Evolutionary conservation across 2,888 invertebrate genomes (phyloP), one percentile per base, ranked within the genome.

Genomic region (Ochropacha duplaris): DNA sequence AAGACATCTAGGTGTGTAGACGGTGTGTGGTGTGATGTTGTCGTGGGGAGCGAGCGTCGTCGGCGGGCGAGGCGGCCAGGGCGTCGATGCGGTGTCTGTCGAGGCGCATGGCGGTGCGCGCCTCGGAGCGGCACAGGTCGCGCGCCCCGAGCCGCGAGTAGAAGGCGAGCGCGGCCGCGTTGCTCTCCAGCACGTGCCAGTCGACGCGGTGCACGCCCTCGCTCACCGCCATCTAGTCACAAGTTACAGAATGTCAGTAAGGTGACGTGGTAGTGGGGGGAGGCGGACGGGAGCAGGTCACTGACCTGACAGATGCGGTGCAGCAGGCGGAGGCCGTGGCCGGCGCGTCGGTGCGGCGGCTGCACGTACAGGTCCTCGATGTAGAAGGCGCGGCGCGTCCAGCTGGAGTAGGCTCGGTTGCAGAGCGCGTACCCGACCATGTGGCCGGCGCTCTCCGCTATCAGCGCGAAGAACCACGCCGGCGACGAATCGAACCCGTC

Each of bases 341-440:
- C 95, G 64, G 83, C 84, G 26, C 94, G 90, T 49, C 97, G 93
- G 93, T 94, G 1, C 83, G 77, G 77, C 0, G 95, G 94, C 49
- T 93, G 93, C 50, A 98, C 96, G 87, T 96, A 98, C 58, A 98
- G 82, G 87, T 98, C 98, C 90, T 98, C 98, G 60, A 98, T 84
- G 86, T 96, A 96, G 68, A 97, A 92, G 11, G 95, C 94, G 83
- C 95, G 96, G 9, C 98, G 97, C 70, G 95, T 92, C 97, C 97
- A 98, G 11, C 97, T 97, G 1, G 97, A 97, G 90, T 97, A 98
- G 55, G 94, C 94, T 74, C 94, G 95, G 87, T 95, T 98, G 87
- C 95, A 98, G 22, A 98, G 83, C 24, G 96, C 95, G 84, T 96
- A 97, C 1, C 97, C 98, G 58, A 96, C 91, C 36, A 95, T 70